phyloP scores from a whole-genome alignment of 1,140 invertebrate genomes.

The Aphelenchoides fujianensis region DNA sequence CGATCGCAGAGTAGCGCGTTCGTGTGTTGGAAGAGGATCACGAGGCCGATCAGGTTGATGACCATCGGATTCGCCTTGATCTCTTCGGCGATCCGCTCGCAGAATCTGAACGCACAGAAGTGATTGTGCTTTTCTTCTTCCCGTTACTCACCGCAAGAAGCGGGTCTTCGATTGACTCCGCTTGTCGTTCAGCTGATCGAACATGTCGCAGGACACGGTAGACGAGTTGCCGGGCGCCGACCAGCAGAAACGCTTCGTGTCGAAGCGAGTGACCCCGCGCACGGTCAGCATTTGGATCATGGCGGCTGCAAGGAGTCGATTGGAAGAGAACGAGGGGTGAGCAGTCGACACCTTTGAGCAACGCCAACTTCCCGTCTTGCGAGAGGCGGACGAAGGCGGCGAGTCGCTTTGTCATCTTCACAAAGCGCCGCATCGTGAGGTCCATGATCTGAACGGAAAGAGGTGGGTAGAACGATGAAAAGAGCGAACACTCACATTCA shows the following conservation, averaged over 20 bases:
- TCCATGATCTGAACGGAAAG: conserved; percentile 43
- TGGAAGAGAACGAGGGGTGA: conserved; percentile 73
- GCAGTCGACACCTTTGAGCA: conserved; percentile 71
- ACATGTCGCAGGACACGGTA: conserved; percentile 53
- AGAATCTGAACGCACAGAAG: conserved; percentile 41
- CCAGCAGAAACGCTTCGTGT: conserved; percentile 40
- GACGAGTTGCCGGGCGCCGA: conserved; percentile 29
- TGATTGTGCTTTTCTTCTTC: too few relatives aligned
- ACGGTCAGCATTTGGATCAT: conserved; percentile 57
- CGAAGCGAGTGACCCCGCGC: conserved; percentile 46
- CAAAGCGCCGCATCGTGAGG: conserved; percentile 56
- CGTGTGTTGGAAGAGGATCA: conserved; percentile 46
- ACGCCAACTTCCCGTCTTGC: conserved; percentile 52
- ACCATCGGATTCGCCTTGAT: conserved; percentile 37
- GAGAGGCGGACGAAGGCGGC: conserved; percentile 49
- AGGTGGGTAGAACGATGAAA: not conserved
- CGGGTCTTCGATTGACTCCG: conserved; percentile 37
- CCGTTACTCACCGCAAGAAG: conserved; percentile 32
- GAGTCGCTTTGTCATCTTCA: conserved; percentile 57
- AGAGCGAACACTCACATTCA: conserved; percentile 44
- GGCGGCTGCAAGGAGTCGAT: conserved; percentile 25
- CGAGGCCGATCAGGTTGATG: conserved; percentile 45
- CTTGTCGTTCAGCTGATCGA: conserved; percentile 51
- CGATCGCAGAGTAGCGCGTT: conserved; percentile 14
- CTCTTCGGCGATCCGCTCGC: conserved; percentile 15